Base-by-base conservation (phyloP, 2,113 vertebrate species). In the Percopsis transmontana region DNA sequence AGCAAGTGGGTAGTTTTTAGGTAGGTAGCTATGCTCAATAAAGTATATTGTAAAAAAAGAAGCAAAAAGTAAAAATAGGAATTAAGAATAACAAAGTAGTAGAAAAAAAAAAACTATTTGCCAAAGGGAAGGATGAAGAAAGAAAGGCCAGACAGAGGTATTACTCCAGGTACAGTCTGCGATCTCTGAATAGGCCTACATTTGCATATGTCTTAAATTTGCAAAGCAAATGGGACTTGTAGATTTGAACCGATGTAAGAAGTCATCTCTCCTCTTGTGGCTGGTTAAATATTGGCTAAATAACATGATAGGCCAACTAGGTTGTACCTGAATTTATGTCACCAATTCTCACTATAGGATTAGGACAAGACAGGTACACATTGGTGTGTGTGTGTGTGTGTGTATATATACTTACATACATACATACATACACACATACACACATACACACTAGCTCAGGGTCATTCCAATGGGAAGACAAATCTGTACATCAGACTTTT, bases 201-300 rank as follows among this genome's bases (percentile, higher is more conserved):
- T 90, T 90, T 90, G 76, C 83, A 85, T 86, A 51, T 57, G 4
- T 72, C 19, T 20, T n/a, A 16, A 19, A 74, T 88, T 90, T 88
- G 81, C 88, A 83, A 66, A 74, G 80, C 82, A 90, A 90, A 88
- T 66, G 12, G 60, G 38, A 12, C 21, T 55, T 2, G 47, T 59
- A 66, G 73, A 80, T 77, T 66, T 51, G 64, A 63, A 60, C 54
- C 47, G 41, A 62, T 33, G 16, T 16, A 10, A 41, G 40, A 60
- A 72, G 24, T 56, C 0, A 14, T 15, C 27, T 23, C 16, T 33
- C 15, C 14, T 18, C 63, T 66, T 59, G 12, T 72, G 57, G 71
- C 69, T 75, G 70, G 67, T 70, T 70, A 57, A 18, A 21, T 15
- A 62, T 78, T 20, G 5, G n/a, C 8, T 53, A 55, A 68, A 75